Evolutionary conservation across 2,797 vertebrate species (phyloP), one percentile per base, ranked within the genome.

Genomic region (Pseudochromis fuscus): DNA sequence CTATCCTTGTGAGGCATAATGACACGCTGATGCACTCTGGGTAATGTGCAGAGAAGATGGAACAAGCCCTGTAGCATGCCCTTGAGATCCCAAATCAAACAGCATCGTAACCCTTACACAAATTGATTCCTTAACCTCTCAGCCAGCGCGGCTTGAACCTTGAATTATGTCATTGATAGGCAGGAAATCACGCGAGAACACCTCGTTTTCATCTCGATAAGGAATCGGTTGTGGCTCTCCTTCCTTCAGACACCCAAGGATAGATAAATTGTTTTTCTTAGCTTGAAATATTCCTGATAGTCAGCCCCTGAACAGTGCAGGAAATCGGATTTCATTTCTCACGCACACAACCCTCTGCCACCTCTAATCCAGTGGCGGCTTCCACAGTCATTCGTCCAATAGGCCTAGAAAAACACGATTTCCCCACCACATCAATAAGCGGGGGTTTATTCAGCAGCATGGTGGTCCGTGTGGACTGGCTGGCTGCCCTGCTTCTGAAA

Each of bases 41-140:
- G 85, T 83, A 91, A 87, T 82, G 62, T 83, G 81, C 73, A 71
- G 72, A 85, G 68, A 46, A 84, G 78, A 89, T 85, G 73, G 77
- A 79, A 82, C 65, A 83, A 72, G 78, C 60, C 27, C 63, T 65
- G 61, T 30, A 52, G 59, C 42, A 19, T 69, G 77, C 80, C 86
- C 87, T 92, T 88, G 82, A 88, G 87, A 83, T 83, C 89, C 51
- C 71, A 82, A 89, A 88, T 89, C 81, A 88, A 90, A 90, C 71
- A 79, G 50, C 66, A 77, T 77, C 72, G 87, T 83, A 89, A 90
- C 84, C 86, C 75, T 78, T 56, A 75, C 69, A 75, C 64, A 90
- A 87, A 91, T 82, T 72, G 85, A 91, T 85, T 89, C 58, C 63
- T 87, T 87, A 88, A 91, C 87, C 72, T 49, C 52, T 31, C 28